Evolutionary conservation across 2,888 invertebrate species (phyloP).

Genomic region (Diloba caeruleocephala): DNA sequence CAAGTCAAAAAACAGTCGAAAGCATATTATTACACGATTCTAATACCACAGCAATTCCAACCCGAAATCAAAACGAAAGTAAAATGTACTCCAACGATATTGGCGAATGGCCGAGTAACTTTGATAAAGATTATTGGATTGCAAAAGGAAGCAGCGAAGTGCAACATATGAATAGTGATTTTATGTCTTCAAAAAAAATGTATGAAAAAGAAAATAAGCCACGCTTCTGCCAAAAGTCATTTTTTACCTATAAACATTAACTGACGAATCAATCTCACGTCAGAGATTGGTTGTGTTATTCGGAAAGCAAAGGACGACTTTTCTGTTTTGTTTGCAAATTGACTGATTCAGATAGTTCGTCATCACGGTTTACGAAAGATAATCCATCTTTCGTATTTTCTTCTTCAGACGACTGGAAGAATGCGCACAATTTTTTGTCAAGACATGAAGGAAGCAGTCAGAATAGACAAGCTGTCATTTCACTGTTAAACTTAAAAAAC

Average conservation of each 20-base stretch:
- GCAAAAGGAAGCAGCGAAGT: slow-evolving; percentile 8
- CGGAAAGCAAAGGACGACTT: slow-evolving; percentile 7
- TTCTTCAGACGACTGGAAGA: slow-evolving; percentile 2
- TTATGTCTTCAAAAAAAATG: slow-evolving; percentile 5
- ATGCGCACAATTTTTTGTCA: slow-evolving; percentile 10
- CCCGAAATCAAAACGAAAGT: slow-evolving; percentile 1
- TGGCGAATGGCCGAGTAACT: slow-evolving; percentile 10
- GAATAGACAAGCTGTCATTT: slow-evolving; percentile 6
- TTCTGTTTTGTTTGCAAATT: slow-evolving; percentile 8
- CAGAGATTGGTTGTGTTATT: slow-evolving; percentile 5
- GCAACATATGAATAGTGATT: slow-evolving; percentile 10
- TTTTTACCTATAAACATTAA: slow-evolving; percentile 2
- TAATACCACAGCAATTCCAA: not conserved
- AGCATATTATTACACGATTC: not conserved
- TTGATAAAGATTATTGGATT: slow-evolving; percentile 9
- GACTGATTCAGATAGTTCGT: slow-evolving; percentile 6
- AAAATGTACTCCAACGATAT: slow-evolving; percentile 8
- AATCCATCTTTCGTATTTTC: too few species aligned
- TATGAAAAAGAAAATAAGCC: not conserved
- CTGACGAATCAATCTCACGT: slow-evolving; percentile 4
- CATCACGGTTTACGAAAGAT: slow-evolving; percentile 1
- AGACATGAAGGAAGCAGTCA: slow-evolving; percentile 9
- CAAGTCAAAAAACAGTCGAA: slow-evolving; percentile 3
- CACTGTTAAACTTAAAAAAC: slow-evolving; percentile 4
- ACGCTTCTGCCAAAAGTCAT: slow-evolving; percentile 1